phyloP scores from a whole-genome alignment of 1,140 invertebrate species.

The Dolichoris vasculosae region DNA sequence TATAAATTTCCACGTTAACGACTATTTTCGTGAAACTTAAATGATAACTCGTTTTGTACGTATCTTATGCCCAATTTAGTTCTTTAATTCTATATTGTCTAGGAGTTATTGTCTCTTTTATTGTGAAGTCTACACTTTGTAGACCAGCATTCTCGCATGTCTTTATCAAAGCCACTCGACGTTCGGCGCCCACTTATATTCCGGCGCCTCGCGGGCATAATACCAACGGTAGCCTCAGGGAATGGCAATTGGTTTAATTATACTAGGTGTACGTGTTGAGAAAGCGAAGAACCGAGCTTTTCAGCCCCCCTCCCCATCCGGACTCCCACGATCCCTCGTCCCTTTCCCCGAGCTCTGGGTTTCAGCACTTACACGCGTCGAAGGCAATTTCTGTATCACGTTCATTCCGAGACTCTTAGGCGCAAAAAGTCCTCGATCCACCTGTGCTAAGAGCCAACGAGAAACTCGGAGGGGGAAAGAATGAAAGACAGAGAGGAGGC shows the following conservation, averaged over 20 bases:
- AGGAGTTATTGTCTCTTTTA: not conserved
- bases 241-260: constrained; percentile 53
- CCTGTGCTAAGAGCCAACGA: not conserved
- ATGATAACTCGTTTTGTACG: not conserved
- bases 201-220: constrained; percentile 38
- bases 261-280: constrained; percentile 48
- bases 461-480: not conserved
- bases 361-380: not conserved
- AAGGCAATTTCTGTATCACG: constrained; percentile 20
- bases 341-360: not conserved
- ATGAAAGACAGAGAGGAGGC: not conserved
- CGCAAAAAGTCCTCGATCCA: not conserved
- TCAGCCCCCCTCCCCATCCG: not conserved
- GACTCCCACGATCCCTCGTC: no score
- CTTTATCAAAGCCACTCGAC: constrained; percentile 43
- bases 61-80: not conserved
- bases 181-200: constrained; percentile 47
- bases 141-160: constrained; percentile 10
- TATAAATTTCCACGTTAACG: no score
- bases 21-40: not conserved
- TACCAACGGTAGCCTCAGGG: constrained; percentile 29
- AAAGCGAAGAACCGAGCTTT: constrained; percentile 36
- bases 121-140: not conserved
- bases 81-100: not conserved
- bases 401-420: not conserved